Conservation (phyloP, 2,113 vertebrate species). For the Heteronetta atricapilla region DNA sequence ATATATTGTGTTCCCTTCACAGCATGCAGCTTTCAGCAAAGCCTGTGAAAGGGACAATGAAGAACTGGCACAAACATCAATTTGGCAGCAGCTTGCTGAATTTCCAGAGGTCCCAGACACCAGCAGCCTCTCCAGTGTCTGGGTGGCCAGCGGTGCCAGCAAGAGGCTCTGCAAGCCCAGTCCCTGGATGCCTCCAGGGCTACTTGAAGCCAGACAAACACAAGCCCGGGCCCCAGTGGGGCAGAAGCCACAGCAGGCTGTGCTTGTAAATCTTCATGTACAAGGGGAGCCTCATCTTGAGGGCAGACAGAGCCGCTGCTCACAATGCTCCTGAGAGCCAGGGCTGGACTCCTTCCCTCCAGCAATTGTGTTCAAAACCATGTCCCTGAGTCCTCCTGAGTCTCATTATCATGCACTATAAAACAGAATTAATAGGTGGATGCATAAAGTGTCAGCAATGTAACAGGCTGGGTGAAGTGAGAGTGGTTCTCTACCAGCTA, state of each 20-base stretch:
- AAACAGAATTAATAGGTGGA: not conserved
- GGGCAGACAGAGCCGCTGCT: not conserved
- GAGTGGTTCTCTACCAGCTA: not conserved
- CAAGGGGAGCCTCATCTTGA: not conserved
- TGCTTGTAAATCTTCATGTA: fast-evolving
- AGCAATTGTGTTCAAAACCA: not conserved
- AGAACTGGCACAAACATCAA: not conserved
- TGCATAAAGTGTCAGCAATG: not conserved
- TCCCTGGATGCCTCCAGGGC: not conserved
- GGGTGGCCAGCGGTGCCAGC: not conserved
- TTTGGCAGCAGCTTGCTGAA: not conserved
- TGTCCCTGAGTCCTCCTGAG: not conserved
- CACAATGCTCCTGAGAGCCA: too few species aligned
- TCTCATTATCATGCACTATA: not conserved
- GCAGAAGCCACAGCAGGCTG: not conserved
- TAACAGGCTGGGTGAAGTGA: not conserved
- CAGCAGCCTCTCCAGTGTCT: not conserved
- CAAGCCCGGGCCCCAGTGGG: not conserved
- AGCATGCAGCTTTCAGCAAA: not conserved
- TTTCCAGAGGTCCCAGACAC: not conserved
- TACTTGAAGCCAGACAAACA: not conserved
- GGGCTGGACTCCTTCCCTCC: not conserved
- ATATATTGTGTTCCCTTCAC: not conserved
- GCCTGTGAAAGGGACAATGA: not conserved
- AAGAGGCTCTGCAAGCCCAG: not conserved